Evolutionary conservation across 2,888 invertebrate genomes (phyloP), one percentile per base, ranked within the genome.

Genomic region (Chydorus sphaericus): DNA sequence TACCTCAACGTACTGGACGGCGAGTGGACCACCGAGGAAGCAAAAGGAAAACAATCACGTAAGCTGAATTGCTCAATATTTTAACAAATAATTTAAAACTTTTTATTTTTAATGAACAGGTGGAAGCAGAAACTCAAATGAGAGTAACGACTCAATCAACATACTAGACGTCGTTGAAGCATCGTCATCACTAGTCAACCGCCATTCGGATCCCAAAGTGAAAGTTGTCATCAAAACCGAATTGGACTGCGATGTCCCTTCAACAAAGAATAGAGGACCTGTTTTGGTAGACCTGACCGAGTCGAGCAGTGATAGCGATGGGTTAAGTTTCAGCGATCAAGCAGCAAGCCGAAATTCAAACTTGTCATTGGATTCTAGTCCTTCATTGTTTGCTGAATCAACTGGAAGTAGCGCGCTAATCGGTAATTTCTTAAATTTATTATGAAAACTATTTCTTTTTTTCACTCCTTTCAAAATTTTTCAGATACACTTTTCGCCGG

Each of bases 1-100:
- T 86, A 87, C 65, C 71, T 89, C 58, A 79, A 84, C 65, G 83
- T 53, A 0, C 26, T 85, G 66, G 88, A 89, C 69, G 88, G 89
- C 58, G 83, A 79, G 48, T 89, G 88, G 88, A 85, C 84, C 18
- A 80, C 82, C 62, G 79, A 84, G 61, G 66, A 73, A 23, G 31
- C 51, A 14, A 82, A 83, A 54, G 78, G 81, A 64, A 78, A 81
- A 56, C 70, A 54, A 31, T 23, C 57, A 23, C 54, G 57, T 55
- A 39, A 26, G 11, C 29, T 5, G 2, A 39, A 54, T 29, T 16
- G 16, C 20, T 39, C 6, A 11, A 20, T 39, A 20, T 36, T 36
- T 3, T 54, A 31, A 28, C 57, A 23, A 56, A 55, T 55, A 39
- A 26, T 14, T 39, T 5, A 2, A 39, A 54, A 26, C n/a, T 39